Base-by-base conservation (phyloP, 2,797 vertebrate genomes). In the Lepilemur ruficaudatus region DNA sequence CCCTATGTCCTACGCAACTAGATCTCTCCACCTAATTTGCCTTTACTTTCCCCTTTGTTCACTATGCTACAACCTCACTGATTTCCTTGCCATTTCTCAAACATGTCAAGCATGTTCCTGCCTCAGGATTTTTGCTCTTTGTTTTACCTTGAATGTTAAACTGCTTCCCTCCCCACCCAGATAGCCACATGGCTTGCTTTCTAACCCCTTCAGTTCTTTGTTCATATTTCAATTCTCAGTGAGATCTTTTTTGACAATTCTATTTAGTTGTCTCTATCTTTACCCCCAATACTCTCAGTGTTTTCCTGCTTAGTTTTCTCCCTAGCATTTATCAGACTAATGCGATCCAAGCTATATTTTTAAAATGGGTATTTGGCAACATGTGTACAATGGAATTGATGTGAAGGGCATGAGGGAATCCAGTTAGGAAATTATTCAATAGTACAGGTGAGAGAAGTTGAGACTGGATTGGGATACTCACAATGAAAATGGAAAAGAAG, bases 41-140 rank as follows among this genome's bases (percentile, higher is more conserved):
- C 78, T 1, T 89, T 93, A 73, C 46, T 69, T 67, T 75, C 11
- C 10, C 9, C 41, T 12, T 88, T 86, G 48, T 67, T 84, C 41
- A 46, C n/a, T 83, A 8, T 83, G 38, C 32, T 73, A 9, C 57
- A 67, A 10, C 61, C 50, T 15, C 78, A 12, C 70, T 91, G 10
- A 79, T 73, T 90, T 89, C 55, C 28, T 52, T 86, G 32, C 11
- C 73, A 7, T 91, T 83, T 73, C 41, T 93, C 70, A 52, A 38
- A 81, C 28, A 46, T 86, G 65, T 46, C 46, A 96, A 59, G 18
- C 30, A 32, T 81, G 63, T 20, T 65, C 2, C 41, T 38, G 3
- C 52, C 38, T 59, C 55, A 94, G 78, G 41, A 93, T 52, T 89
- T 96, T 93, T 92, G 22, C 38, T 55, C 48, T 89, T 83, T 86